phyloP scores from a whole-genome alignment of 2,113 vertebrate species.

The Oryzias curvinotus region DNA sequence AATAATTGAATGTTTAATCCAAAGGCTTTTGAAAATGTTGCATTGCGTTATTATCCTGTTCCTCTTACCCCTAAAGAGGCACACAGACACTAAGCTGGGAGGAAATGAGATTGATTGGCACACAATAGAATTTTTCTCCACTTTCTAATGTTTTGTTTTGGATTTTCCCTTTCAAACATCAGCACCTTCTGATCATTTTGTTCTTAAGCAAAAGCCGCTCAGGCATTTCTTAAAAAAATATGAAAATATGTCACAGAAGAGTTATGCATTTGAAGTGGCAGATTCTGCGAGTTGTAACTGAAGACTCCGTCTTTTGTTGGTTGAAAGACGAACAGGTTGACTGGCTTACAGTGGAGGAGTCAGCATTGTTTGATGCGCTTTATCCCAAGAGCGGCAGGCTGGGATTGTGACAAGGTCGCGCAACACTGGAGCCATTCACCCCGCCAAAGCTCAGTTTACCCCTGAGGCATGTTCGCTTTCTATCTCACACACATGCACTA shows the following conservation, averaged over 20 bases:
- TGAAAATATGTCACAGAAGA: slow-evolving; percentile 27
- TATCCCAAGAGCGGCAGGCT: slow-evolving; percentile 65
- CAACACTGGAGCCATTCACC: slow-evolving; percentile 71
- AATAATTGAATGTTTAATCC: neutral
- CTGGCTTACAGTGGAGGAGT: slow-evolving; percentile 68
- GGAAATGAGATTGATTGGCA: neutral
- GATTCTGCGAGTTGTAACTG: slow-evolving; percentile 45
- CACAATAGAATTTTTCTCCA: neutral
- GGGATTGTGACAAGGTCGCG: slow-evolving; percentile 65
- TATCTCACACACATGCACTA: slow-evolving; percentile 17
- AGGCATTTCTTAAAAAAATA: slow-evolving; percentile 30
- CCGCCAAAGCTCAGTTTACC: slow-evolving; percentile 60
- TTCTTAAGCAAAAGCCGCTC: slow-evolving; percentile 25
- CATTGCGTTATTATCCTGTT: neutral
- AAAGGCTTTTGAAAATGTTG: neutral
- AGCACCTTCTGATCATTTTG: slow-evolving; percentile 10
- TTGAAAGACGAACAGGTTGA: slow-evolving; percentile 68
- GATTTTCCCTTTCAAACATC: slow-evolving; percentile 5
- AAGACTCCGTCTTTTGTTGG: slow-evolving; percentile 58
- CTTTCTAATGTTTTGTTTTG: slow-evolving; percentile 4
- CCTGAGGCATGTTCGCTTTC: slow-evolving; percentile 50
- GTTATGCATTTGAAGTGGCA: slow-evolving; percentile 44
- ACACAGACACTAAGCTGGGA: neutral
- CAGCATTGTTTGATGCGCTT: slow-evolving; percentile 70
- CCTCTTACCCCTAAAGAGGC: neutral